These are phyloP conservation scores for Indicator indicator DNA, from an alignment of 2,113 vertebrate species.

Conservation along the genomic window DNA sequence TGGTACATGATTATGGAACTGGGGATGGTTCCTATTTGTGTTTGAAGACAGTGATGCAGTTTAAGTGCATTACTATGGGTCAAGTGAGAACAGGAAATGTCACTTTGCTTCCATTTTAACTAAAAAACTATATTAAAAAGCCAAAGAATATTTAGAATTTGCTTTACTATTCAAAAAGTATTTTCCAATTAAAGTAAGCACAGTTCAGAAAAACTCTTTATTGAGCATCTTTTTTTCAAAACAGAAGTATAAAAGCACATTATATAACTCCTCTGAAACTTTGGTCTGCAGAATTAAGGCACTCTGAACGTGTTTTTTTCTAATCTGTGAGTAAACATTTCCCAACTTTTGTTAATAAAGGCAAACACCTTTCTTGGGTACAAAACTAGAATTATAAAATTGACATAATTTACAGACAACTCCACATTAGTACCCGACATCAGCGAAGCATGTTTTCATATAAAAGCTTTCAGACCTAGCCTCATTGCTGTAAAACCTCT, in stretches of 20 bases:
- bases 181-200: conserved; percentile 22
- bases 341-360: conserved; percentile 61
- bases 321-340: conserved; percentile 48
- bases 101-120: neutral
- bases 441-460: conserved; percentile 66
- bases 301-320: conserved; percentile 58
- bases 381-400: conserved; percentile 75
- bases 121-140: neutral
- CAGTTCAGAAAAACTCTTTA: conserved; percentile 79
- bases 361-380: conserved; percentile 67
- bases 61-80: neutral
- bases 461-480: conserved; percentile 69
- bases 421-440: conserved; percentile 60
- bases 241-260: conserved; percentile 73
- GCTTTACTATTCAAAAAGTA: neutral
- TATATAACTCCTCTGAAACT: conserved; percentile 53
- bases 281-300: conserved; percentile 68
- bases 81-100: neutral
- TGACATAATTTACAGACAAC: conserved; percentile 76
- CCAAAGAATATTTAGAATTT: neutral
- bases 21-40: neutral
- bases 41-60: neutral
- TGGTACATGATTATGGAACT: neutral
- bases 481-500: conserved; percentile 48
- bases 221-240: conserved; percentile 79